Percentiles rank a stretch among this genome's conserved stretches.
Evolutionary conservation across 2,797 vertebrate genomes (phyloP).

Genomic region (Lophotriccus pileatus): DNA sequence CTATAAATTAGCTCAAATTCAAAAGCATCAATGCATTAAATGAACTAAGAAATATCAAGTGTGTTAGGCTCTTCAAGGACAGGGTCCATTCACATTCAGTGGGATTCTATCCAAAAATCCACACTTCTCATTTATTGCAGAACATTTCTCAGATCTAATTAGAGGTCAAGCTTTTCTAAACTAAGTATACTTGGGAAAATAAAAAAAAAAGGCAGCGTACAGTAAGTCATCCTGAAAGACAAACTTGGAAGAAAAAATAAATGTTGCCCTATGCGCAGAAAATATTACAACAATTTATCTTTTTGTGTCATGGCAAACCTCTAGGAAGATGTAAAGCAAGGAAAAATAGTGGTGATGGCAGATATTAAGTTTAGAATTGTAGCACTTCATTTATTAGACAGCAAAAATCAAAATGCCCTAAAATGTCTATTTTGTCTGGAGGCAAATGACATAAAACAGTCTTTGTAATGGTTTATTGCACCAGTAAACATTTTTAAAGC

Average conservation of each 20-base stretch:
- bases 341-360: conserved; percentile 45
- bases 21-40: background rate
- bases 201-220: background rate
- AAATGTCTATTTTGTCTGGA: conserved; percentile 63
- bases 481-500: conserved; percentile 41
- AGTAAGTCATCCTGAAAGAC: conserved; percentile 27
- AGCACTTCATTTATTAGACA: conserved; percentile 60
- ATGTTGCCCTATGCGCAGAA: background rate
- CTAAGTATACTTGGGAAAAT: background rate
- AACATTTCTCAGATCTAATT: conserved; percentile 11
- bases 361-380: conserved; percentile 52
- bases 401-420: conserved; percentile 48
- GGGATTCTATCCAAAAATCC: background rate
- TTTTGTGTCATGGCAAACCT: conserved; percentile 32
- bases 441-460: conserved; percentile 54
- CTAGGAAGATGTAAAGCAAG: conserved; percentile 30
- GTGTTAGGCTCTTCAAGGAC: background rate
- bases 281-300: conserved; percentile 52
- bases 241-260: background rate
- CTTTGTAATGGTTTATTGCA: conserved; percentile 34
- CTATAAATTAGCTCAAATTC: background rate
- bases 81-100: background rate
- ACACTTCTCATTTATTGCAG: background rate
- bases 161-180: conserved; percentile 10
- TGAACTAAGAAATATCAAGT: background rate